Evolutionary conservation across 1,140 invertebrate species (phyloP).

Genomic region (Chymomyza costata): DNA sequence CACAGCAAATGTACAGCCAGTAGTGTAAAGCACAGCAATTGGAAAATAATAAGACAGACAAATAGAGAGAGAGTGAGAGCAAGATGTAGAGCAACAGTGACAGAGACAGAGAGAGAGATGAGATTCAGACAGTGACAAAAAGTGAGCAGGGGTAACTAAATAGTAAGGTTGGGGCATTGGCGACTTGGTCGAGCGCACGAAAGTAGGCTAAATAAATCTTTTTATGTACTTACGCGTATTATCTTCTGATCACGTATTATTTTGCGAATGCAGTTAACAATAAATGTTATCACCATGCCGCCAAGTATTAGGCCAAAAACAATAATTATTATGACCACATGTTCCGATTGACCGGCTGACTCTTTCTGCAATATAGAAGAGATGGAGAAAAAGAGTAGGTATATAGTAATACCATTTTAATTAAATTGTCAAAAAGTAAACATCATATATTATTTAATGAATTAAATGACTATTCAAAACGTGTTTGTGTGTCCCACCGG

Average conservation of each 20-base stretch:
- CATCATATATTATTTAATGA: no score
- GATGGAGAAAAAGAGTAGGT: no score
- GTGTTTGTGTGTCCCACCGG: no score
- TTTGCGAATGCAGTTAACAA: slow-evolving; percentile 90
- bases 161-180: not conserved
- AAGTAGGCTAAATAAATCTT: slow-evolving; percentile 13
- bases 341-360: slow-evolving; percentile 75
- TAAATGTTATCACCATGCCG: slow-evolving; percentile 90
- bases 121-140: slow-evolving; percentile 6
- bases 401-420: no score
- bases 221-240: slow-evolving; percentile 81
- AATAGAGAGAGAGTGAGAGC: slow-evolving; percentile 22
- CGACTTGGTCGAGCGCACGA: slow-evolving; percentile 3
- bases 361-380: slow-evolving; percentile 33
- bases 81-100: slow-evolving; percentile 9
- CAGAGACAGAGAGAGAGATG: slow-evolving; percentile 20
- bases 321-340: slow-evolving; percentile 92
- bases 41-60: slow-evolving; percentile 10
- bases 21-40: slow-evolving; percentile 43
- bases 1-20: slow-evolving; percentile 22
- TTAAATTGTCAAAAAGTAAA: no score
- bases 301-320: slow-evolving; percentile 90
- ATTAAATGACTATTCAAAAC: no score
- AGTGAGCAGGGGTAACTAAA: not conserved
- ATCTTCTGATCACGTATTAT: slow-evolving; percentile 88